Percentiles rank a stretch among this genome's conserved stretches.
Conservation (phyloP, 2,888 invertebrate species). For the Formica aserva region DNA sequence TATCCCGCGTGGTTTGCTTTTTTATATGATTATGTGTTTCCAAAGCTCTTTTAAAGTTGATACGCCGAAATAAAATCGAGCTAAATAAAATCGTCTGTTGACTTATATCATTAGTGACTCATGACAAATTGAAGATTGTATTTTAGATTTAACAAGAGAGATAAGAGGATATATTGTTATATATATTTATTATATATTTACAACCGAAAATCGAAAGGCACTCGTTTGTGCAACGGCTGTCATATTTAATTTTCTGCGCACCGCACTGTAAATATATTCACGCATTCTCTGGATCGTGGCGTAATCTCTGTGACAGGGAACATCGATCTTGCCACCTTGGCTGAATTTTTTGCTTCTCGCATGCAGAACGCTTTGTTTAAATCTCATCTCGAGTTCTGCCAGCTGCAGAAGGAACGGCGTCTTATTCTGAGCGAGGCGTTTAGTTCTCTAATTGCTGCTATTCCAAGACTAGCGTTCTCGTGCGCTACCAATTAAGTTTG, state of each 20-base stretch:
- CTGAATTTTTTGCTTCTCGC: background rate
- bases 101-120: background rate
- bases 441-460: slow-evolving; percentile 42
- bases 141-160: background rate
- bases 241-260: background rate
- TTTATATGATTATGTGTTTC: slow-evolving; percentile 8
- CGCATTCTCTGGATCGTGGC: background rate
- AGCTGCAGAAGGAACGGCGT: background rate
- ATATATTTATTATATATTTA: background rate
- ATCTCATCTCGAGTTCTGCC: background rate
- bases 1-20: background rate
- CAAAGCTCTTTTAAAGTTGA: slow-evolving; percentile 8
- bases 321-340: background rate
- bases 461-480: background rate
- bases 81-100: background rate
- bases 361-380: background rate
- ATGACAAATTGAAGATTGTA: background rate
- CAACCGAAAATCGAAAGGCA: background rate
- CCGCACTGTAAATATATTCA: background rate
- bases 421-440: slow-evolving; percentile 3
- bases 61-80: background rate
- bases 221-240: background rate
- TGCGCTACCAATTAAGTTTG: background rate
- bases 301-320: background rate
- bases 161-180: background rate